phyloP scores from a whole-genome alignment of 2,888 invertebrate genomes.

The Drosophila kuntzei region DNA sequence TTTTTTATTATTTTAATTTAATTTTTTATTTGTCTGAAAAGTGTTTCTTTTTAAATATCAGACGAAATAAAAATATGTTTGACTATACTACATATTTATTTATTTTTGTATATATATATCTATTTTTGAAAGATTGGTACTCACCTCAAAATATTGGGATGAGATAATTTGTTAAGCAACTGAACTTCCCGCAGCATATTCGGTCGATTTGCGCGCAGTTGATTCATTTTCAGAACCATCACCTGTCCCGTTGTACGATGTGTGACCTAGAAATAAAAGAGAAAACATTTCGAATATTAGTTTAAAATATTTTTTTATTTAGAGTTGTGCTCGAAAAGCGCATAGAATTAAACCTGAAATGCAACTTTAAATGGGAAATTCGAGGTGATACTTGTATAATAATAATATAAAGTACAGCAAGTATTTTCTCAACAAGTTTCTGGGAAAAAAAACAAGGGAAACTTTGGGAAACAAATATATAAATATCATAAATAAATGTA shows the following conservation, averaged over 20 bases:
- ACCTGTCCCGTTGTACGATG: constrained; percentile 96
- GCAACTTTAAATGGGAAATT: neutral
- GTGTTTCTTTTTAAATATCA: too few species aligned
- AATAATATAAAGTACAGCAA: neutral
- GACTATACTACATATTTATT: neutral
- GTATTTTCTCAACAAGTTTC: neutral
- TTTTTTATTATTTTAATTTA: too few species aligned
- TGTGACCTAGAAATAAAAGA: constrained; percentile 90
- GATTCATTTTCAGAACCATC: constrained; percentile 99
- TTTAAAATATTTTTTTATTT: constrained; percentile 7
- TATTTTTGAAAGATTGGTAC: too few species aligned
- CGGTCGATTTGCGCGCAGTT: constrained; percentile 95
- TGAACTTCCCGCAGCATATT: constrained; percentile 99
- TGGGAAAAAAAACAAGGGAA: neutral
- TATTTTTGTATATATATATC: too few species aligned
- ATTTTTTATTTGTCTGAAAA: too few species aligned
- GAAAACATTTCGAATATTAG: constrained; percentile 35
- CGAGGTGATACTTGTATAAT: neutral
- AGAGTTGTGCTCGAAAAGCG: neutral
- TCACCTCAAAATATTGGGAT: constrained; percentile 96
- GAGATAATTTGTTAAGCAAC: constrained; percentile 97
- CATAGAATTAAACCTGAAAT: constrained; percentile 10
- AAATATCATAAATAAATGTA: neutral
- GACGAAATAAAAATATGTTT: too few species aligned
- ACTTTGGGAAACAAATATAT: neutral